Conservation (phyloP, 1,140 invertebrate genomes). For the Drosophila sucinea region DNA sequence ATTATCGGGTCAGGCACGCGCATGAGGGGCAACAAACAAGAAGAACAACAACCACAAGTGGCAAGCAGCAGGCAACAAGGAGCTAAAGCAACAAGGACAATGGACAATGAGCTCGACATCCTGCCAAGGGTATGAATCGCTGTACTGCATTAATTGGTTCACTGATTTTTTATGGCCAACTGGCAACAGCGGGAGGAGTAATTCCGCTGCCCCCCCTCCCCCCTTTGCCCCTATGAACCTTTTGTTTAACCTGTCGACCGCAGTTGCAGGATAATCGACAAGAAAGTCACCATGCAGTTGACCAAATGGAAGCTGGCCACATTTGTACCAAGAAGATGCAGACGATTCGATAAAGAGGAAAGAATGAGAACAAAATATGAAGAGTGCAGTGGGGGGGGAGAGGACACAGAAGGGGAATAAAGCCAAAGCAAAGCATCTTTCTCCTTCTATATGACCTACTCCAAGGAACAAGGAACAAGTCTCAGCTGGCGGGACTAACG, state of each 20-base stretch:
- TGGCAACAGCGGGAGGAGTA: slow-evolving; percentile 31
- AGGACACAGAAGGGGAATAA: background rate
- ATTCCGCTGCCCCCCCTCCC: too few species aligned
- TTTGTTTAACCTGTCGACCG: slow-evolving; percentile 59
- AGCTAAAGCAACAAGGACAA: slow-evolving; percentile 23
- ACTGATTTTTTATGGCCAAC: slow-evolving; percentile 68
- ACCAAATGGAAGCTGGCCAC: slow-evolving; percentile 15
- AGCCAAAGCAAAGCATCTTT: background rate
- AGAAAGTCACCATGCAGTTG: background rate
- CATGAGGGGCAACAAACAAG: slow-evolving; percentile 26
- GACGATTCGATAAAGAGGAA: slow-evolving; percentile 47
- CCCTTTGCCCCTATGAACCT: background rate
- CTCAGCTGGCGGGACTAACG: slow-evolving; percentile 57
- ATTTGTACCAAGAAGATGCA: slow-evolving; percentile 42
- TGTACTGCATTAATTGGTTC: slow-evolving; percentile 74
- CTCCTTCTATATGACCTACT: background rate
- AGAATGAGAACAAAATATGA: background rate
- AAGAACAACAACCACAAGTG: slow-evolving; percentile 29
- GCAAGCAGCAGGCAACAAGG: slow-evolving; percentile 8
- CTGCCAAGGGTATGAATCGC: slow-evolving; percentile 47
- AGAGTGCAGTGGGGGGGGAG: background rate
- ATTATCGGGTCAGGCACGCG: slow-evolving; percentile 47
- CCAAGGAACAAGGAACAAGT: slow-evolving; percentile 29
- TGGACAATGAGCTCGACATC: slow-evolving; percentile 70
- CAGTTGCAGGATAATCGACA: slow-evolving; percentile 46